Base-by-base conservation (phyloP, 2,888 invertebrate species). In the Ariolimax columbianus region DNA sequence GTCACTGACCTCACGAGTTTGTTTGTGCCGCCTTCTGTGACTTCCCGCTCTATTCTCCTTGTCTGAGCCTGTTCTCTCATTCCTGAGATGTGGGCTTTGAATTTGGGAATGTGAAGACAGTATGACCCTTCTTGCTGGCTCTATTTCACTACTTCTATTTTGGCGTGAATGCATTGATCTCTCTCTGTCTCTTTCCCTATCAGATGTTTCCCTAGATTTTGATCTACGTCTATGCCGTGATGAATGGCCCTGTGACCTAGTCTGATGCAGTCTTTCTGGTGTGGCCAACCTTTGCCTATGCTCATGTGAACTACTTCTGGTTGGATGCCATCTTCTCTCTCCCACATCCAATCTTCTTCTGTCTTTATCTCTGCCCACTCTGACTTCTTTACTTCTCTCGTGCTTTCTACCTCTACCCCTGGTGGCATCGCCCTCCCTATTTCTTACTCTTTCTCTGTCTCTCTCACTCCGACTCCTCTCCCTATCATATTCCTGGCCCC, bases 401-500 rank as follows among this genome's bases (percentile, higher is more conserved):
- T 47, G 36, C 47, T 86, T 87, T 78, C 86, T 89, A 47, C 86
- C 87, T 72, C 84, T 72, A 55, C 85, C 87, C 75, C 86, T n/a
- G n/a, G n/a, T n/a, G n/a, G n/a, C n/a, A n/a, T n/a, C n/a, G n/a
- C n/a, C 89, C 47, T 86, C 86, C 75, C 83, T 77, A 0, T 80
- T 73, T 77, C 79, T 72, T 30, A 63, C 82, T 86, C 88, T 72
- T 63, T 85, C 68, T 55, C 78, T 77, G 19, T 88, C 87, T 66
- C 86, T 84, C 43, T 88, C 87, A 85, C 79, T 86, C 73, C 86
- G 88, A 47, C 84, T 85, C 19, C 84, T 82, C n/a, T 86, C 83
- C 94, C 94, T 90, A 94, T 95, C 88, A 95, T 95, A 86, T 92
- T 93, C 83, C 33, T 79, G 72, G 75, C 86, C 86, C 9, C 78